Percentiles rank a stretch among this genome's conserved stretches.
phyloP scores from a whole-genome alignment of 2,888 invertebrate genomes.

The Orthonevra nobilis region DNA sequence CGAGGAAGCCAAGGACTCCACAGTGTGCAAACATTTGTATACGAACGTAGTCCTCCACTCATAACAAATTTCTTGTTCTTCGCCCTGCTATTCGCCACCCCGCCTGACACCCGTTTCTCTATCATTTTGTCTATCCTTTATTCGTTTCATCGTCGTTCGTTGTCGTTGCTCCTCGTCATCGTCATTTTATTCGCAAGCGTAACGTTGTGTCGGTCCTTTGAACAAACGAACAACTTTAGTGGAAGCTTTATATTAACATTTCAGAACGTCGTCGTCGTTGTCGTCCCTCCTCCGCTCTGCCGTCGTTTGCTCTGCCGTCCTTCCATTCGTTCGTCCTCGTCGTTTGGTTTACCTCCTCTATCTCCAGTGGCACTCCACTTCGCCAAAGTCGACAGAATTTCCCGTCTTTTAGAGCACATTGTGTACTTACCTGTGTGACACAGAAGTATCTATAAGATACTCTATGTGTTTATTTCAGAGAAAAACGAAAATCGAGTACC shows the following conservation, averaged over 20 bases:
- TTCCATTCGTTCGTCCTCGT: conserved; percentile 3
- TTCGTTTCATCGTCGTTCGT: not conserved
- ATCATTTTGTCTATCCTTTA: conserved; percentile 19
- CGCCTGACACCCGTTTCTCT: not conserved
- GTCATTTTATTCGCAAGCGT: conserved; percentile 51
- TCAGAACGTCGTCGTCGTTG: conserved; percentile 39
- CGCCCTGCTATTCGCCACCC: not conserved
- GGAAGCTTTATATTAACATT: conserved; percentile 62
- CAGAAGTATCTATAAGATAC: conserved; percentile 31
- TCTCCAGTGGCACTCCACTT: conserved; percentile 49
- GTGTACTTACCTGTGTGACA: conserved; percentile 50
- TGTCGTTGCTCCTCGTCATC: conserved; percentile 1
- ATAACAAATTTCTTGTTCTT: conserved; percentile 52
- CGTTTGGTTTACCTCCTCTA: not conserved
- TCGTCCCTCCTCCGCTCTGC: not conserved
- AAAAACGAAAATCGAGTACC: conserved; percentile 32
- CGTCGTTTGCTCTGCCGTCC: not conserved
- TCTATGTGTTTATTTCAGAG: conserved; percentile 23
- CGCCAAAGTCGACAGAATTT: conserved; percentile 53
- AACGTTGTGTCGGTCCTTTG: conserved; percentile 57
- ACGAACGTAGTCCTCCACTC: conserved; percentile 55
- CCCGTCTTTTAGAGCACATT: conserved; percentile 50
- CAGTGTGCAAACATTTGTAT: conserved; percentile 61
- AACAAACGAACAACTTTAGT: conserved; percentile 59
- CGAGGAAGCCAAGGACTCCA: conserved; percentile 58